These are phyloP conservation scores for Hippopotamyrus pictus DNA, from an alignment of 2,797 vertebrate genomes.

Conservation along the genomic window DNA sequence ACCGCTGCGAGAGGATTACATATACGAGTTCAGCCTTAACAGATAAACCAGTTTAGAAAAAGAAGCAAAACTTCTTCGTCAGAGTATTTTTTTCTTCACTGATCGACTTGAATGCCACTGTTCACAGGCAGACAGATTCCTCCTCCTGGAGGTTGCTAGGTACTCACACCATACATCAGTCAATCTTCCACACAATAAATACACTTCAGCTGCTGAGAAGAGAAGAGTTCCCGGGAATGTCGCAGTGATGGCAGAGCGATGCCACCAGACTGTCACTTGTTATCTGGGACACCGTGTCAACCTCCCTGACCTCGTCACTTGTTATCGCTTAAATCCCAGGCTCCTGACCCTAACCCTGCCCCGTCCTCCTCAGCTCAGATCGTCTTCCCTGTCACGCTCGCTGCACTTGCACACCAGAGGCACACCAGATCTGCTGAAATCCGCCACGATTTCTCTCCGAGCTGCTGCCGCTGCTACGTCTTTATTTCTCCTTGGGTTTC, in stretches of 20 bases:
- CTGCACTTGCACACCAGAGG: constrained; percentile 19
- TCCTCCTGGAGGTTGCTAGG: not conserved
- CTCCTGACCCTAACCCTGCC: constrained; percentile 9
- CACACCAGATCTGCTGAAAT: constrained; percentile 25
- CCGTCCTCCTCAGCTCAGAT: constrained; percentile 20
- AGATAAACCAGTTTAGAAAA: not conserved
- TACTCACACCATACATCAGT: not conserved
- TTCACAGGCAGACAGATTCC: not conserved
- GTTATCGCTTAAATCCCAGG: not conserved
- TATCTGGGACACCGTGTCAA: not conserved
- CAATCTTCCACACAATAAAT: not conserved
- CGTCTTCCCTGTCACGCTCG: constrained; percentile 35
- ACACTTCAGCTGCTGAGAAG: not conserved
- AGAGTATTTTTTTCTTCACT: not conserved
- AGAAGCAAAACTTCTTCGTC: not conserved
- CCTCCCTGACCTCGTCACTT: not conserved
- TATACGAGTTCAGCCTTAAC: constrained; percentile 8
- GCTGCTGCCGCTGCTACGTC: constrained; percentile 28
- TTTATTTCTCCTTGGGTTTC: constrained; percentile 26
- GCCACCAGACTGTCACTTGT: constrained; percentile 1
- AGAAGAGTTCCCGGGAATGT: not conserved
- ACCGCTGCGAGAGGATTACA: not conserved
- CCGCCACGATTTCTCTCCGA: constrained; percentile 30
- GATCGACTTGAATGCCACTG: not conserved
- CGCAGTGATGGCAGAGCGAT: not conserved